Evolutionary conservation across 2,797 vertebrate species (phyloP).

Genomic region (Capromys pilorides): DNA sequence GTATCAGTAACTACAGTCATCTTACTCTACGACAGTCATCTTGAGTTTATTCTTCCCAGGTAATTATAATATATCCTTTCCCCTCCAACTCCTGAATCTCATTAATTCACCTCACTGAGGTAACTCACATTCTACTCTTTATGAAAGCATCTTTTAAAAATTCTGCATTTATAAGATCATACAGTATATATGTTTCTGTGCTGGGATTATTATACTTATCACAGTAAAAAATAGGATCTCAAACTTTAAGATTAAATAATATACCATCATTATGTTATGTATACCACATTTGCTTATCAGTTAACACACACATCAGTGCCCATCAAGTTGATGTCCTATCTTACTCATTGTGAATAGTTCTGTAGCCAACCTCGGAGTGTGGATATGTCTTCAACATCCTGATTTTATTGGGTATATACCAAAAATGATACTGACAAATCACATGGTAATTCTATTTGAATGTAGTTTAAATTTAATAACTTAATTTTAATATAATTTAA

Average conservation of each 20-base stretch:
- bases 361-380: neutral
- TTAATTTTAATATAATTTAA: no score
- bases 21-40: neutral
- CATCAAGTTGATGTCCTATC: no score
- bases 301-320: neutral
- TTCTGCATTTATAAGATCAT: neutral
- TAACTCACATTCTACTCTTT: neutral
- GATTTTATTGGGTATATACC: neutral
- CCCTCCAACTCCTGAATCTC: no score
- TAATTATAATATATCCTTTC: neutral
- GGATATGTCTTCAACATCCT: neutral
- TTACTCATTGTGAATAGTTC: neutral
- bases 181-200: neutral
- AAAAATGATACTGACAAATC: neutral
- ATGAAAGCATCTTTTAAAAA: neutral
- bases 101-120: neutral
- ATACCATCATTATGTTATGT: neutral
- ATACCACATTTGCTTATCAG: neutral
- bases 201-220: neutral
- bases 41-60: neutral
- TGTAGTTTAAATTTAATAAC: no score
- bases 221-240: neutral
- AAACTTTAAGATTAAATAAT: neutral
- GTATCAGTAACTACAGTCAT: neutral
- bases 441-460: neutral